Evolutionary conservation across 2,888 invertebrate species (phyloP).

Genomic region (Acleris holmiana): DNA sequence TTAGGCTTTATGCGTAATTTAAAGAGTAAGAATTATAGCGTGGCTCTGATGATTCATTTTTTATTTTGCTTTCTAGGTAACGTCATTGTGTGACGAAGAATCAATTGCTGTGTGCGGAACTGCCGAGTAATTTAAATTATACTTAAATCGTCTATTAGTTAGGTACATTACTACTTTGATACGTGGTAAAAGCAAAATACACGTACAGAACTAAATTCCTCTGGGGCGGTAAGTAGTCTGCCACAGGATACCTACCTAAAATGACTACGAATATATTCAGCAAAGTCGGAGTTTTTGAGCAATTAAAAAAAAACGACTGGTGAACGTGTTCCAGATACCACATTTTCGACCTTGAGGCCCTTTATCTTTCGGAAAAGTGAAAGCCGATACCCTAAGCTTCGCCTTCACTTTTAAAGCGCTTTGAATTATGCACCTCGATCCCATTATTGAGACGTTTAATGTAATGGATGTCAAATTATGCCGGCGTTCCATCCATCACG

Average conservation of each 20-base stretch:
- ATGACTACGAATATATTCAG: conserved; percentile 29
- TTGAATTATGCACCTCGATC: conserved; percentile 47
- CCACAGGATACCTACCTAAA: not conserved
- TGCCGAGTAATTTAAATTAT: not conserved
- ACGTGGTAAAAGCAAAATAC: not conserved
- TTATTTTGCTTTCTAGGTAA: conserved; percentile 19
- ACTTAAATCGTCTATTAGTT: not conserved
- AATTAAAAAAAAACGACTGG: conserved; percentile 16
- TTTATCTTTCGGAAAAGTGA: conserved; percentile 72
- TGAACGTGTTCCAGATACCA: conserved; percentile 52
- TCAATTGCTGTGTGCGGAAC: not conserved
- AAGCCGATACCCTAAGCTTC: conserved; percentile 56
- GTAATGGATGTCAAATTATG: conserved; percentile 55
- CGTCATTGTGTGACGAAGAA: conserved; percentile 7
- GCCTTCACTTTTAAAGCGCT: conserved; percentile 59
- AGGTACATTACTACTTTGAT: not conserved
- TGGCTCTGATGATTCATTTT: conserved; percentile 15
- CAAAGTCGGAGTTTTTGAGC: conserved; percentile 25
- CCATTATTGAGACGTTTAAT: conserved; percentile 49
- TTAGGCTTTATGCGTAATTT: conserved; percentile 34
- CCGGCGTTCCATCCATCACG: conserved; percentile 40
- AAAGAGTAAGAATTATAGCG: conserved; percentile 26
- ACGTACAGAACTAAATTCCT: not conserved
- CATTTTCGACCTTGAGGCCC: conserved; percentile 65
- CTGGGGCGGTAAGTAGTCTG: too few species aligned